Evolutionary conservation across 1,140 invertebrate species (phyloP), one percentile per base, ranked within the genome.

Genomic region (Tetraneura akinire): DNA sequence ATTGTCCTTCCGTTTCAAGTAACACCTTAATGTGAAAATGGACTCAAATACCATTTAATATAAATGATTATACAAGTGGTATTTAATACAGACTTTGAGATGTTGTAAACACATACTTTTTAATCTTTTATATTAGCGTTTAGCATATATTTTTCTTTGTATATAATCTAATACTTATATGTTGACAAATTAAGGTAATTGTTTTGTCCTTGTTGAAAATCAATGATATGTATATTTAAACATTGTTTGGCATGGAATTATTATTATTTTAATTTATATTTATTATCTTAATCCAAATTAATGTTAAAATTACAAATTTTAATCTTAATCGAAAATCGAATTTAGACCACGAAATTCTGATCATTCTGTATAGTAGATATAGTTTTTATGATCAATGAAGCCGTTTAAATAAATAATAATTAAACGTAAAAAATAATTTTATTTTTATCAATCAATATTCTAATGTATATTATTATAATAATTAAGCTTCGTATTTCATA

Each of bases 91-190:
- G 68, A 51, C 16, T 71, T 32, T 71, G 49, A 51, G 26, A 49
- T 71, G 68, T 29, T 71, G 26, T 71, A 71, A 71, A 71, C 68
- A 71, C 68, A 71, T 71, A 51, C 68, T 71, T 71, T 71, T 71
- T 71, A 71, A 71, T 71, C 45, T 71, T 71, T 71, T 71, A 29
- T 71, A 71, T 71, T 71, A 70, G 37, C n/a, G n/a, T 21, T 53
- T n/a, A 37, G 51, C 51, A 53, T 71, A 29, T 51, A 71, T 71
- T 70, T 49, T 51, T 71, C 68, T 49, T 51, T 45, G 23, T 29
- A 51, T 29, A 51, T n/a, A 45, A 51, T 71, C 68, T 71, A 29
- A 29, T 71, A 70, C 45, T 47, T 47, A 47, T 16, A 47, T 16
- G 47, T 51, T 29, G 0, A 29, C 26, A 51, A 71, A 51, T 71